A percentile compares a stretch with the other conserved stretches of the same genome.
These are phyloP conservation scores for Stictocephala bisonia DNA, from an alignment of 2,888 invertebrate genomes.

Conservation along the genomic window DNA sequence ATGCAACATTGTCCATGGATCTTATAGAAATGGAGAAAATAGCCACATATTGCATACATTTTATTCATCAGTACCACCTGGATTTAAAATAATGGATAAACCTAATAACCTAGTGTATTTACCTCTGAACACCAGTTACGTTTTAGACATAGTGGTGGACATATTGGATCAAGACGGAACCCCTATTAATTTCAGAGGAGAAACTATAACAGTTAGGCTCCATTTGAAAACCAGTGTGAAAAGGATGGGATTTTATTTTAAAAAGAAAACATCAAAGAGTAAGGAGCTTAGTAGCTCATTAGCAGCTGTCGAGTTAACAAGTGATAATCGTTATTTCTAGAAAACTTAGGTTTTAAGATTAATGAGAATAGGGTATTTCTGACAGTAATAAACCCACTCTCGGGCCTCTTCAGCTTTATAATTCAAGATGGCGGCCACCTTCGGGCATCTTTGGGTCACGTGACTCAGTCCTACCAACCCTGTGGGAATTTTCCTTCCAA, in stretches of 20 bases:
- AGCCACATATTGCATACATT: slow-evolving; percentile 28
- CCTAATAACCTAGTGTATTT: slow-evolving; percentile 31
- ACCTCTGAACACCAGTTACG: slow-evolving; percentile 7
- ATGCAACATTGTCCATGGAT: slow-evolving; percentile 27
- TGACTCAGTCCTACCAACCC: no score
- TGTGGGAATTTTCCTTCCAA: no score
- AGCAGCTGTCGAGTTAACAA: background rate
- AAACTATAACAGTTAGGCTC: background rate
- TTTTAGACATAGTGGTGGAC: slow-evolving; percentile 25
- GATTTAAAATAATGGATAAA: slow-evolving; percentile 25
- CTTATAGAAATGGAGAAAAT: slow-evolving; percentile 29
- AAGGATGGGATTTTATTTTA: slow-evolving; percentile 23
- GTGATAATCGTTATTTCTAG: no score
- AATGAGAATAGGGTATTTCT: no score
- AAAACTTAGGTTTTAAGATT: no score
- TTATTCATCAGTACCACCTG: slow-evolving; percentile 3
- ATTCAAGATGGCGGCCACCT: no score
- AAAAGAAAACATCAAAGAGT: background rate
- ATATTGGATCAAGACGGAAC: slow-evolving; percentile 30
- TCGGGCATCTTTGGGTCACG: no score
- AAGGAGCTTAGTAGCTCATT: no score
- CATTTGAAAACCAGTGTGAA: background rate
- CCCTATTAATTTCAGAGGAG: slow-evolving; percentile 7
- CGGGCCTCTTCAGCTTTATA: no score
- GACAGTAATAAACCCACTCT: no score